Conservation (phyloP, 1,140 invertebrate species). For the Bombus superbus region DNA sequence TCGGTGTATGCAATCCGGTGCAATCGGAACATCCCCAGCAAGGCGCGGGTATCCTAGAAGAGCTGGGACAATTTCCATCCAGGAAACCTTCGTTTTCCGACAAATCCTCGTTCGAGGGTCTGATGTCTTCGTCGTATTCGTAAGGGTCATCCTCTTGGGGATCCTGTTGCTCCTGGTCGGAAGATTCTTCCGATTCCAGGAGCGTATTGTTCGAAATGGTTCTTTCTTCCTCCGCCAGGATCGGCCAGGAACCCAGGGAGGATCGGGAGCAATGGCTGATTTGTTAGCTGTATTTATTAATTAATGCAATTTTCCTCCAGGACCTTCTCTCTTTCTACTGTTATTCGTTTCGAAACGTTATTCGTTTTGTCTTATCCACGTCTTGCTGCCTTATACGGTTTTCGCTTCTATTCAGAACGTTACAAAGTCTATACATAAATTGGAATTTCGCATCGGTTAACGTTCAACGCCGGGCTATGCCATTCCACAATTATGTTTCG, state of each 20-base stretch:
- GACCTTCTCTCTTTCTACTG: conserved; percentile 13
- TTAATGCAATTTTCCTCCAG: conserved; percentile 10
- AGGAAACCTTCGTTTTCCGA: conserved; percentile 8
- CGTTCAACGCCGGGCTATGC: background rate
- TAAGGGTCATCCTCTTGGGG: conserved; percentile 82
- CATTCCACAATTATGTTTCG: background rate
- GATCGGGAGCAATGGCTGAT: conserved; percentile 52
- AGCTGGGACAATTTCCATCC: conserved; percentile 40
- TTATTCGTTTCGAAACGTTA: background rate
- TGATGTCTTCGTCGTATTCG: conserved; percentile 83
- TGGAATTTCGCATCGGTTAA: background rate
- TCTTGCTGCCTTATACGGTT: background rate
- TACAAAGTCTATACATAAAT: background rate
- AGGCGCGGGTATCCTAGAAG: conserved; percentile 58
- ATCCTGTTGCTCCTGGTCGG: conserved; percentile 55
- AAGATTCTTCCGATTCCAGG: conserved; percentile 60
- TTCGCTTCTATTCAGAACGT: too few species aligned
- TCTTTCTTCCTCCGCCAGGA: conserved; percentile 64
- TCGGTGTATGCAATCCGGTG: conserved; percentile 65
- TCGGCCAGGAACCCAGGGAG: conserved; percentile 54
- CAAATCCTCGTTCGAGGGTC: conserved; percentile 32
- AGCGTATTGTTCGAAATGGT: conserved; percentile 21
- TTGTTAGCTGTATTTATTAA: conserved; percentile 49
- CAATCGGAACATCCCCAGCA: conserved; percentile 72
- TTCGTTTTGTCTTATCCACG: background rate